phyloP scores from a whole-genome alignment of 2,113 vertebrate species.

The Strix uralensis region DNA sequence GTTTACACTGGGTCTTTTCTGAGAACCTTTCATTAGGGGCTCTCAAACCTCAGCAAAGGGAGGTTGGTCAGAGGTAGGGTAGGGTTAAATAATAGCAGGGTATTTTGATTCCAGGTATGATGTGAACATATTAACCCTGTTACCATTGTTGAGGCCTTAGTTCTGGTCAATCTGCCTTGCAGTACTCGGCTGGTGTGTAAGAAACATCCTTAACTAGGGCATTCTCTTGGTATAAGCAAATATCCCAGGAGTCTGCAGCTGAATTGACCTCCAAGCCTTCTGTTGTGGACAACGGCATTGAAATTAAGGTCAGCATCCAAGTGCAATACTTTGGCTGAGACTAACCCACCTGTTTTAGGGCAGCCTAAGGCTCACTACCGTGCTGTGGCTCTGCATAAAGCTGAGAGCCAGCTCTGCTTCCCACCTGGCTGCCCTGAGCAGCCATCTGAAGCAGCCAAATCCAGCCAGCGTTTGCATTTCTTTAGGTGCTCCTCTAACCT shows the following conservation, averaged over 20 bases:
- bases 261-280: not conserved
- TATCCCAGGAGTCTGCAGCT: not conserved
- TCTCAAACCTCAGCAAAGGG: not conserved
- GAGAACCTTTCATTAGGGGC: not conserved
- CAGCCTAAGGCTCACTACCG: not conserved
- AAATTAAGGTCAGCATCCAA: not conserved
- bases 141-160: not conserved
- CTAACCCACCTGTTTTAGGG: fast-evolving
- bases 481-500: not conserved
- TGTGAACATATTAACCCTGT: not conserved
- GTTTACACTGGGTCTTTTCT: not conserved
- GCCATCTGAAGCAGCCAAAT: fast-evolving
- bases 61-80: not conserved
- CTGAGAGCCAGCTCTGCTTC: not conserved
- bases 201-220: not conserved
- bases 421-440: not conserved
- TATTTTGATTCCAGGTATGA: not conserved
- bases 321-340: not conserved
- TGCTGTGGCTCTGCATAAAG: not conserved
- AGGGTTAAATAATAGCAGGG: not conserved
- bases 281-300: not conserved
- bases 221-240: not conserved
- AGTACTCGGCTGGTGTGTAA: not conserved
- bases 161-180: not conserved
- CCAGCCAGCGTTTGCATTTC: fast-evolving